Conservation (phyloP, 2,113 vertebrate genomes). For the Embiotoca jacksoni region DNA sequence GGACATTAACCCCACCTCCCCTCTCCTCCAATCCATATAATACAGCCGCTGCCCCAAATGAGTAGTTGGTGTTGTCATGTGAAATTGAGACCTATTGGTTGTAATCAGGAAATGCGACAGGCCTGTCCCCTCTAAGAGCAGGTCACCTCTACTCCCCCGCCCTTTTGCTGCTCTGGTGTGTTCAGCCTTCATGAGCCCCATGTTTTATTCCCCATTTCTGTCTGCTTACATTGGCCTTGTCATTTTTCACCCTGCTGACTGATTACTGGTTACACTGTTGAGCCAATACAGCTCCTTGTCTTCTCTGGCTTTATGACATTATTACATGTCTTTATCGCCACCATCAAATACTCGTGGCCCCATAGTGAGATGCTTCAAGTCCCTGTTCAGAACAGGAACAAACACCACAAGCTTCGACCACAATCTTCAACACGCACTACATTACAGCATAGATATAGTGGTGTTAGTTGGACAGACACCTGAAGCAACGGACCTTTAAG, state of each 20-base stretch:
- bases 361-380: slow-evolving; percentile 54
- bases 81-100: slow-evolving; percentile 80
- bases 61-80: slow-evolving; percentile 75
- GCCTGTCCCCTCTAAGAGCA: slow-evolving; percentile 54
- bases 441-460: slow-evolving; percentile 13
- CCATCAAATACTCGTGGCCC: slow-evolving; percentile 72
- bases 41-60: slow-evolving; percentile 65
- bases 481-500: slow-evolving; percentile 24
- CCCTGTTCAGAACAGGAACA: slow-evolving; percentile 35
- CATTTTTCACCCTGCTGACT: slow-evolving; percentile 75
- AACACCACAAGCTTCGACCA: slow-evolving; percentile 46
- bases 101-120: slow-evolving; percentile 75
- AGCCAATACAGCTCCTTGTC: slow-evolving; percentile 70
- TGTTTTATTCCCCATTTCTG: slow-evolving; percentile 76
- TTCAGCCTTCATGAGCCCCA: slow-evolving; percentile 60
- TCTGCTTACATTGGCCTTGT: slow-evolving; percentile 63
- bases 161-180: slow-evolving; percentile 46
- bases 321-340: slow-evolving; percentile 78
- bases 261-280: slow-evolving; percentile 73
- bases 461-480: slow-evolving; percentile 21
- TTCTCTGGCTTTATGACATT: slow-evolving; percentile 75
- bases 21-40: slow-evolving; percentile 54
- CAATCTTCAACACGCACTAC: slow-evolving; percentile 38
- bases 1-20: slow-evolving; percentile 57
- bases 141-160: slow-evolving; percentile 67